A percentile compares a stretch with the other conserved stretches of the same genome.
These are phyloP conservation scores for Sarcophaga peregrina DNA, from an alignment of 1,140 invertebrate genomes.

Conservation along the genomic window DNA sequence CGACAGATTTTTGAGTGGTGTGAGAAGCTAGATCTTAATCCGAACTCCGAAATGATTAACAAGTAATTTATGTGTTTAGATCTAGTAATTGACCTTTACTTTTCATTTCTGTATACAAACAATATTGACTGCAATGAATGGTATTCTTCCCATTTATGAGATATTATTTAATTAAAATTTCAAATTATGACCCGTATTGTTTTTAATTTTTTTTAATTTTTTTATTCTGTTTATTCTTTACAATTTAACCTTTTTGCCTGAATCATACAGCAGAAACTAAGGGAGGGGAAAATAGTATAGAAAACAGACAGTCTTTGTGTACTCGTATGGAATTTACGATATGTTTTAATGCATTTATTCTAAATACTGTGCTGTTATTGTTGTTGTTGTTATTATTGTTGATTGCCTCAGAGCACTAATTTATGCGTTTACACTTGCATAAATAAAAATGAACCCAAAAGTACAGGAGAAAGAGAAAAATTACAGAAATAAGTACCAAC, in stretches of 20 bases:
- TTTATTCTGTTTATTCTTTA: background rate
- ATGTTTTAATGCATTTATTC: background rate
- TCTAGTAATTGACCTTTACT: too few relatives aligned
- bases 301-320: too few relatives aligned
- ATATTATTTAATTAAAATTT: background rate
- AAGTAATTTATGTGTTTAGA: too few relatives aligned
- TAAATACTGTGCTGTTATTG: background rate
- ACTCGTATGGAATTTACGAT: background rate
- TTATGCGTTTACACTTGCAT: slow-evolving; percentile 26
- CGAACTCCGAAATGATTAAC: too few relatives aligned
- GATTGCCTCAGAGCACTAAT: background rate
- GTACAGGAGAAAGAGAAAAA: background rate
- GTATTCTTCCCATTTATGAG: background rate
- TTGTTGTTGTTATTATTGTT: too few relatives aligned
- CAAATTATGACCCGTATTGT: background rate
- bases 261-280: too few relatives aligned
- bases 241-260: background rate
- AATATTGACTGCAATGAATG: too few relatives aligned
- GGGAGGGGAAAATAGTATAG: too few relatives aligned
- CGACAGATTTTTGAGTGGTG: too few relatives aligned
- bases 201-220: background rate
- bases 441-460: background rate
- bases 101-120: too few relatives aligned
- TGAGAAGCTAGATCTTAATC: too few relatives aligned
- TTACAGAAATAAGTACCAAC: too few relatives aligned